Evolutionary conservation across 2,797 vertebrate genomes (phyloP).

Genomic region (Enteromius viviparus): DNA sequence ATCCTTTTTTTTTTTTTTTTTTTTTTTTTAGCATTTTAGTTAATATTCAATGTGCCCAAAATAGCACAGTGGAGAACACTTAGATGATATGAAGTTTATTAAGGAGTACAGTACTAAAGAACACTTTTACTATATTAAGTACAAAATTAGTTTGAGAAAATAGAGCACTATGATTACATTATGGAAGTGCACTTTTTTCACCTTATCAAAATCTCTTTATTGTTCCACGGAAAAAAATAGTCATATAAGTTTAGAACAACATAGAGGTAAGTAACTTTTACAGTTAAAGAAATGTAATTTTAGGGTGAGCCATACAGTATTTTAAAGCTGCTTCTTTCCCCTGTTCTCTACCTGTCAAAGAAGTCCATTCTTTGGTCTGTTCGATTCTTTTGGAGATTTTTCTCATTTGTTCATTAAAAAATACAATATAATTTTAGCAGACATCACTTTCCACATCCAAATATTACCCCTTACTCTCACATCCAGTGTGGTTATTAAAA

Average conservation of each 20-base stretch:
- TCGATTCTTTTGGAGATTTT: background rate
- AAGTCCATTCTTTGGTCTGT: background rate
- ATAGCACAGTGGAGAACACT: background rate
- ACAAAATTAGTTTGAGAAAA: background rate
- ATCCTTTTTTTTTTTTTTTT: too few relatives aligned
- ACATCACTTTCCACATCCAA: constrained; percentile 26
- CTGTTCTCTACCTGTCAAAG: background rate
- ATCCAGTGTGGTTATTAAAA: constrained; percentile 28
- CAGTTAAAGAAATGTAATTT: background rate
- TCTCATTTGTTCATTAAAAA: constrained; percentile 44
- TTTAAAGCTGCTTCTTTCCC: background rate
- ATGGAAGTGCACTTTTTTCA: background rate
- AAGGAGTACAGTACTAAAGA: background rate
- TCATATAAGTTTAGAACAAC: background rate
- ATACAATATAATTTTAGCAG: constrained; percentile 26
- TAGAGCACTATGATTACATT: background rate
- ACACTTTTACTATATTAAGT: background rate
- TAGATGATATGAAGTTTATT: background rate
- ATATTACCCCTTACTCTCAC: constrained; percentile 18
- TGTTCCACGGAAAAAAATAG: background rate
- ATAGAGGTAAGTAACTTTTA: background rate
- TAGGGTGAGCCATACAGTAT: background rate
- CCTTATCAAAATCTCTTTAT: background rate
- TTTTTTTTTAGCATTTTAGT: background rate
- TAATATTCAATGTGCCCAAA: background rate